Evolutionary conservation across 2,113 vertebrate genomes (phyloP).

Genomic region (Calidris pygmaea): DNA sequence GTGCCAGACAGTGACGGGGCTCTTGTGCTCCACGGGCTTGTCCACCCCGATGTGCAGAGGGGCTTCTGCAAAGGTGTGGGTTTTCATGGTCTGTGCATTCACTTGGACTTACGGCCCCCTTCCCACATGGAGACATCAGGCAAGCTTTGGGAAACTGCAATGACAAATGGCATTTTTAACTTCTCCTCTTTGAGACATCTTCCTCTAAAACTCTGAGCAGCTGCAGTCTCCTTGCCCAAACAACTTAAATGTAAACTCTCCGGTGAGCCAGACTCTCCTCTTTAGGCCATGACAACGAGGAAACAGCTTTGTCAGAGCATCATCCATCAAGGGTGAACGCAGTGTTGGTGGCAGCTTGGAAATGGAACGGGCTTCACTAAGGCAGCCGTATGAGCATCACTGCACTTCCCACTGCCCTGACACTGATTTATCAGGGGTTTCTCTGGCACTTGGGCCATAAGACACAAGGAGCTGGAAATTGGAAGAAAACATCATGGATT

Average conservation of each 20-base stretch:
- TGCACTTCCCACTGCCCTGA: background rate
- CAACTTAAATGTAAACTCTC: background rate
- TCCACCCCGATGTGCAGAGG: rapidly evolving
- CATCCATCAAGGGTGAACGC: background rate
- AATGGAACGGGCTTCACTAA: background rate
- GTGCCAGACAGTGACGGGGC: background rate
- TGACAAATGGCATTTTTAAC: background rate
- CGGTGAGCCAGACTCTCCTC: background rate
- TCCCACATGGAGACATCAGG: background rate
- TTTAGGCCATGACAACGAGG: background rate
- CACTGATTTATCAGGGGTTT: background rate
- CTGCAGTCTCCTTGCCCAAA: background rate
- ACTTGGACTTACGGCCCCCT: background rate
- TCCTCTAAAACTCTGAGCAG: background rate
- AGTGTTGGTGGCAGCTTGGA: background rate
- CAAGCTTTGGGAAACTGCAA: background rate
- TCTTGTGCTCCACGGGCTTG: background rate
- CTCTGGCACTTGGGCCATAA: background rate
- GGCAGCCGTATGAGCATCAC: background rate
- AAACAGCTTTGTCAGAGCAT: background rate
- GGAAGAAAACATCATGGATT: background rate
- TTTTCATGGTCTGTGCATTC: background rate
- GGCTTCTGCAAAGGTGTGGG: background rate
- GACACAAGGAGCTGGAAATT: background rate
- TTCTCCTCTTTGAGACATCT: background rate